Evolutionary conservation across 2,797 vertebrate species (phyloP), one percentile per base, ranked within the genome.

Genomic region (Botia almorhae): DNA sequence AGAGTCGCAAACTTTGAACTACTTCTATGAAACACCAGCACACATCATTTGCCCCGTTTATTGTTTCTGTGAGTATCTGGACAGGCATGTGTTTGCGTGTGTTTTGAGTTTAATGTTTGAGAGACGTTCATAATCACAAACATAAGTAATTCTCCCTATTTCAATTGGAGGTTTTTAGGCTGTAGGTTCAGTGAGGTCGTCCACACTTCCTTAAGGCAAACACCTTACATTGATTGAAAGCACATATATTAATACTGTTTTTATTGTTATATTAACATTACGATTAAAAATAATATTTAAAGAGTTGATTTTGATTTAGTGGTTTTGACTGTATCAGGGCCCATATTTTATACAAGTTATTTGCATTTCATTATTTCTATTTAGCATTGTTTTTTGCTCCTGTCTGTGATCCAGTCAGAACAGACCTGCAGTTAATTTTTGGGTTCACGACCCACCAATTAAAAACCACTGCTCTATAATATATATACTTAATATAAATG

Each of bases 1-100:
- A 88, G 83, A 81, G 86, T 85, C 89, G 90, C 88, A 91, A 92
- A 90, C 86, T 87, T 90, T 93, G 90, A 87, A 83, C 88, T 82
- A 80, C 82, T 87, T 80, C 56, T 67, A 7, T 29, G 51, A 69
- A 65, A 78, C 81, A 81, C 64, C 53, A 80, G 82, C 26, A 23
- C 43, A 7, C 46, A 5, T 12, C 29, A 11, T 7, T 58, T n/a
- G 13, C 43, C 7, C 26, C 43, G 29, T 78, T 70, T 61, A 61
- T 71, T 50, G 76, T 68, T 70, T 12, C 13, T 21, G 26, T 51
- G 58, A 23, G 8, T 11, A 53, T 53, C 68, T 71, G 43, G 77
- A 69, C 33, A 12, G 39, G 58, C 55, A 78, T 14, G 43, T 6
- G 67, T 69, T 53, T 43, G 68, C 53, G 29, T 36, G 7, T 64